Evolutionary conservation across 2,797 vertebrate species (phyloP), one percentile per base, ranked within the genome.

Genomic region (Synaphobranchus kaupii): DNA sequence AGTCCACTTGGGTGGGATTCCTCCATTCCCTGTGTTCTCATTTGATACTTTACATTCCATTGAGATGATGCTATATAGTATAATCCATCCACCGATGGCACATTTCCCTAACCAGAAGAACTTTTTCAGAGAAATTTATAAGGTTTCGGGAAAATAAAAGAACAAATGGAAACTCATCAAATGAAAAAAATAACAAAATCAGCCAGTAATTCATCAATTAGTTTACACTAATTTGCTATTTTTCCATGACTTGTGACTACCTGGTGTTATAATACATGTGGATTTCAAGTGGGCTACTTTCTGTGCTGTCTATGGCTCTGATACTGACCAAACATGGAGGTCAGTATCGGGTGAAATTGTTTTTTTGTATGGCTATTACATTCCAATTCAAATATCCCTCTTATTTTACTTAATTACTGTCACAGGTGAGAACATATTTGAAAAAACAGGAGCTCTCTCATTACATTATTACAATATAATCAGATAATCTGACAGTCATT

Each of bases 281-380:
- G 71, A 76, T 39, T 44, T 17, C 17, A 47, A 1, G 8, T 20
- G 44, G 31, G 28, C 2, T 83, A 20, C n/a, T 47, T 17, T 50
- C 54, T 50, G 83, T 1, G 52, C 60, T 87, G 83, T 78, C 66
- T 83, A 22, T 84, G 82, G 86, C 84, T 71, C 66, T 58, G 31
- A 58, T 58, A 17, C 44, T n/a, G 47, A 82, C 22, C 39, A 52
- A 28, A 28, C 3, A 50, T 52, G 8, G 15, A 44, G 66, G 12
- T 47, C 80, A 50, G 7, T 52, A 48, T 52, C 2, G 9, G 48
- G 22, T 82, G 2, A 25, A 82, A 50, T 0, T n/a, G 9, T 0
- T 52, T n/a, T 82, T 82, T 82, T 22, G 15, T 12, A 12, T 50
- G 22, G 6, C 13, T n/a, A n/a, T 44, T 10, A 52, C 22, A 52